These are phyloP conservation scores for Linurgus olivaceus DNA, from an alignment of 2,797 vertebrate genomes.

Conservation along the genomic window DNA sequence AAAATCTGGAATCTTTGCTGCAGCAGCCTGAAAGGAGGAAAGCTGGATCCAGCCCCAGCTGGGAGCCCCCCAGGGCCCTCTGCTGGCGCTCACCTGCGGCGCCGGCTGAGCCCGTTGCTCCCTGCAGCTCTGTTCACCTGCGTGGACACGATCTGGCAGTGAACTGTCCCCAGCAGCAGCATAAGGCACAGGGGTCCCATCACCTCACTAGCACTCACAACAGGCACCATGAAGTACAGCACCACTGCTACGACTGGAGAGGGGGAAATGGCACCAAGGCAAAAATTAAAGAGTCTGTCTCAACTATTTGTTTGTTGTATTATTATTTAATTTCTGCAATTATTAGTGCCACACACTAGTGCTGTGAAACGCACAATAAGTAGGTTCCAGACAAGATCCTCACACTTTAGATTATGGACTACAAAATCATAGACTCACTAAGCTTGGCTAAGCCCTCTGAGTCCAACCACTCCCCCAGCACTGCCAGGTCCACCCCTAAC, in stretches of 20 bases:
- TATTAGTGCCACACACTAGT: too few species aligned
- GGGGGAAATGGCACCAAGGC: background rate
- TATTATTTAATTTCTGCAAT: background rate
- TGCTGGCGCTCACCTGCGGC: constrained; percentile 80
- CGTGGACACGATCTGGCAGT: constrained; percentile 99
- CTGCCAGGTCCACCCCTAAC: background rate
- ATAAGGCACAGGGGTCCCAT: constrained; percentile 93
- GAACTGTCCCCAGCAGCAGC: constrained; percentile 95
- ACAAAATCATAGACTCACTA: background rate
- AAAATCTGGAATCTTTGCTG: background rate
- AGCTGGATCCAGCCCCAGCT: background rate
- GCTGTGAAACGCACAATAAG: background rate
- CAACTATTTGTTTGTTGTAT: background rate
- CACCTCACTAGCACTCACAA: constrained; percentile 86
- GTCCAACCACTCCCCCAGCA: background rate
- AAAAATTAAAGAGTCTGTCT: background rate
- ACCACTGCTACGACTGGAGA: constrained; percentile 83
- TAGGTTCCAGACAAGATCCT: background rate
- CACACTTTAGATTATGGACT: accelerated
- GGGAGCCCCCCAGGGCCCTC: background rate
- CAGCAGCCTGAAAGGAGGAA: accelerated
- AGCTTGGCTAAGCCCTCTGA: background rate
- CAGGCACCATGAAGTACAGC: constrained; percentile 86
- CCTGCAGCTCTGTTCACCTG: constrained; percentile 80
- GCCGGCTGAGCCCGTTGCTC: constrained; percentile 81